phyloP scores from a whole-genome alignment of 2,888 invertebrate species.

The Branchipolynoe longqiensis region DNA sequence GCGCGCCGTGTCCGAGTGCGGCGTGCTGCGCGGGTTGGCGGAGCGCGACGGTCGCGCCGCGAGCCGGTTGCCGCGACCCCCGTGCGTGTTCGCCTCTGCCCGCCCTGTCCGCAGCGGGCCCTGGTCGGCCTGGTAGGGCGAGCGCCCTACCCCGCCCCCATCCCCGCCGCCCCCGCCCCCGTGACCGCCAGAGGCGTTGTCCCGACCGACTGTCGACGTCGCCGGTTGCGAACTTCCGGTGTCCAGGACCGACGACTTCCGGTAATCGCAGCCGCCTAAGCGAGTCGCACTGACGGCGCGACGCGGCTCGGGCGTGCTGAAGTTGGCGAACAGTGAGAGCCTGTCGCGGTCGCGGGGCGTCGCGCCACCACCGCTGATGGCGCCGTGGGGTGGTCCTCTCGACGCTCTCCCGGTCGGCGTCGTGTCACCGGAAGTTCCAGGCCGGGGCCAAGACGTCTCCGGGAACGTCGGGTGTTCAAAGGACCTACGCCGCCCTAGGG shows the following conservation, averaged over 20 bases:
- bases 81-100: not conserved
- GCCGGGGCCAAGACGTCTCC: not conserved
- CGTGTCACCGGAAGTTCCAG: too few relatives aligned
- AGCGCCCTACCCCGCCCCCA: not conserved
- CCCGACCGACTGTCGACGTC: not conserved
- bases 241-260: not conserved
- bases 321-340: slow-evolving; percentile 10
- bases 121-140: not conserved
- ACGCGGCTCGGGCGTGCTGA: not conserved
- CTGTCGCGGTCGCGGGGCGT: not conserved
- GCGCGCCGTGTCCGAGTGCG: not conserved
- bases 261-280: not conserved
- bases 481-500: slow-evolving; percentile 3
- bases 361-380: not conserved
- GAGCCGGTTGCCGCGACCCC: not conserved
- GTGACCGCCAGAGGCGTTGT: not conserved
- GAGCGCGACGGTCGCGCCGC: slow-evolving; percentile 1
- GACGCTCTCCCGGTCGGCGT: not conserved
- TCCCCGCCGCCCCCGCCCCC: not conserved
- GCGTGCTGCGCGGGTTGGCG: not conserved
- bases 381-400: not conserved
- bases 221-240: not conserved
- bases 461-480: slow-evolving; percentile 19
- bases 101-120: not conserved
- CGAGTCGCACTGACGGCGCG: slow-evolving; percentile 19